These are phyloP conservation scores for Pempheris klunzingeri DNA, from an alignment of 2,797 vertebrate genomes.

Conservation along the genomic window DNA sequence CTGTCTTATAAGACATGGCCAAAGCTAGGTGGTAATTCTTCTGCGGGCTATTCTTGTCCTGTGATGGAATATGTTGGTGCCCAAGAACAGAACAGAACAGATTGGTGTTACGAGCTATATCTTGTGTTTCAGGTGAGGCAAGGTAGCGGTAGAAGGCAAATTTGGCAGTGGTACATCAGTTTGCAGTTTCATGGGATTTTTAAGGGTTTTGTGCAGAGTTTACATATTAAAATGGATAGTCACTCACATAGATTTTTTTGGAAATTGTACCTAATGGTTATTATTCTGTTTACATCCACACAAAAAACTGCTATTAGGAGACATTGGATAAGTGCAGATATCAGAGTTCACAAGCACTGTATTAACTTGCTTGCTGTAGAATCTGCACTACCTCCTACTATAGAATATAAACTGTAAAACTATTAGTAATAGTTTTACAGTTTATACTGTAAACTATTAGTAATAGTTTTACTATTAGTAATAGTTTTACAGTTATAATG, in stretches of 20 bases:
- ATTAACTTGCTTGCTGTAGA: slow-evolving; percentile 26
- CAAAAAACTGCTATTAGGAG: neutral
- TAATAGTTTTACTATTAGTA: too few relatives aligned
- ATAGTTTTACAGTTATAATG: too few relatives aligned
- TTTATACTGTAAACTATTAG: too few relatives aligned
- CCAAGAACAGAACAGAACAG: neutral
- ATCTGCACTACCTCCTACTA: slow-evolving; percentile 34
- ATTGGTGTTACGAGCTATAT: neutral
- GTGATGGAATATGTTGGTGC: neutral
- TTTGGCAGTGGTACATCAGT: neutral
- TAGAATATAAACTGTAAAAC: slow-evolving; percentile 17
- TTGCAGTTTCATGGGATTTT: slow-evolving; percentile 16
- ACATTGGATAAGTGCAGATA: slow-evolving; percentile 16
- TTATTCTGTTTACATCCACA: slow-evolving; percentile 8
- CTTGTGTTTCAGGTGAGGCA: neutral
- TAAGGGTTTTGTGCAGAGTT: slow-evolving; percentile 17
- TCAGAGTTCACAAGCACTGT: slow-evolving; percentile 10
- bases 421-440: too few relatives aligned
- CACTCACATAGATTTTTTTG: neutral
- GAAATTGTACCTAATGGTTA: slow-evolving; percentile 11
- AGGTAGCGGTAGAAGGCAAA: neutral
- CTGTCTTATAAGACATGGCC: neutral
- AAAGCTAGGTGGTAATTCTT: neutral
- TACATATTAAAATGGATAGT: neutral
- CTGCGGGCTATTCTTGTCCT: neutral